Evolutionary conservation across 2,113 vertebrate species (phyloP).

Genomic region (Takifugu flavidus): DNA sequence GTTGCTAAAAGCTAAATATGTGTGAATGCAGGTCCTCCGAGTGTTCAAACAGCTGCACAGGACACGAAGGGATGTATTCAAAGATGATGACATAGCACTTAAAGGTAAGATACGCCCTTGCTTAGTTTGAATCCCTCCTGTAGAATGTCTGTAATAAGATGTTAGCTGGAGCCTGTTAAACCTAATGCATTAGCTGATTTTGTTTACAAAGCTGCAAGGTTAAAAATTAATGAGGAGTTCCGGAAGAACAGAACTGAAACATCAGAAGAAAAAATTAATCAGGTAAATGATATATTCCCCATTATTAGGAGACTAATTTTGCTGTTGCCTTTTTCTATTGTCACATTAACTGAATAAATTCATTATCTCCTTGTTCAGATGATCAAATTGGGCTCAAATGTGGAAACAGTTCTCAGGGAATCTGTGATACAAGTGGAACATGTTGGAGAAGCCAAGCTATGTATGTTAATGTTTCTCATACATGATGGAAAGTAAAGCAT

Average conservation of each 20-base stretch:
- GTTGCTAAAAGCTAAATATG: neutral
- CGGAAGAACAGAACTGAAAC: conserved; percentile 72
- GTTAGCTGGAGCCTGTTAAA: neutral
- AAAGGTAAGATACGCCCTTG: conserved; percentile 47
- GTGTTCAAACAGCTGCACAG: conserved; percentile 74
- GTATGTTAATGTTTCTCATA: conserved; percentile 48
- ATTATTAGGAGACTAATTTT: no score
- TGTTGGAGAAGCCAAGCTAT: conserved; percentile 52
- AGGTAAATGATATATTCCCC: conserved; percentile 47
- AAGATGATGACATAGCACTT: conserved; percentile 68
- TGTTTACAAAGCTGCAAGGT: conserved; percentile 65
- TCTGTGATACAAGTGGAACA: conserved; percentile 72
- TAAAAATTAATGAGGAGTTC: conserved; percentile 78
- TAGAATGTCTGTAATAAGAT: neutral
- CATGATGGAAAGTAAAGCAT: neutral
- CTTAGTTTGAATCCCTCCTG: neutral
- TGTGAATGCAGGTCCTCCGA: conserved; percentile 59
- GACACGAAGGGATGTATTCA: conserved; percentile 71
- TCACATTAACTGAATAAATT: neutral
- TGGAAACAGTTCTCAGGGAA: conserved; percentile 69
- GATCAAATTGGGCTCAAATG: conserved; percentile 74
- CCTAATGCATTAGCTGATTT: neutral
- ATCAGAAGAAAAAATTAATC: conserved; percentile 66
- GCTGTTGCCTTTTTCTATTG: neutral
- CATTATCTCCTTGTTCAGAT: conserved; percentile 54